Evolutionary conservation across 2,797 vertebrate genomes (phyloP), one percentile per base, ranked within the genome.

Genomic region (Poeciliopsis presidionis): DNA sequence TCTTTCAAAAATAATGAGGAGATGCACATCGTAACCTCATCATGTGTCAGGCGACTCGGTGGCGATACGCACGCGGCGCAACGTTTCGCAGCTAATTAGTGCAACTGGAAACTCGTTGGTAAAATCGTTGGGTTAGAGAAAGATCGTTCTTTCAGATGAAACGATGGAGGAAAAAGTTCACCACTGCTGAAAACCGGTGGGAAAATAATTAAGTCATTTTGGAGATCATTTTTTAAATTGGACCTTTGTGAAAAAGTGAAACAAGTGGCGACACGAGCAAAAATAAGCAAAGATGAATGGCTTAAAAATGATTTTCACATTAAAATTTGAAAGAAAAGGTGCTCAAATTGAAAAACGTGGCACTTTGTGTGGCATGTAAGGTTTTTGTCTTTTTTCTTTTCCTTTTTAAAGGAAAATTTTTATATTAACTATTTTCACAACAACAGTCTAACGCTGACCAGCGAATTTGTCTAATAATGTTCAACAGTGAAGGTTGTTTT

Each of bases 1-100:
- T 69, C 65, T 43, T 69, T 69, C 39, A 69, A 43, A 69, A 69
- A 69, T 69, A 69, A 69, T 43, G 65, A 69, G 67, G 41, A 70
- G 41, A 70, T 45, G 22, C 67, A n/a, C 41, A 70, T 45, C 14
- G 67, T n/a, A 45, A 70, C 67, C 67, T 45, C 41, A 67, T 70
- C 25, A 45, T 45, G 39, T n/a, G 65, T 70, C 41, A 14, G 25
- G 11, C 39, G 13, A 70, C 25, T 43, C 11, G 2, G 22, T 16
- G 67, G 39, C n/a, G 45, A 70, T n/a, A n/a, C 13, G 41, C 12
- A 25, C 12, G 13, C 7, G 25, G 41, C 7, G 41, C 39, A n/a
- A 45, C 6, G 7, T 70, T 70, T 43, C 12, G 22, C 67, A 70
- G 67, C 39, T 43, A 45, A 70, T 70, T 70, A 70, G 25, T 70